phyloP scores from a whole-genome alignment of 2,888 invertebrate genomes.

The Trissonchulus sp. region DNA sequence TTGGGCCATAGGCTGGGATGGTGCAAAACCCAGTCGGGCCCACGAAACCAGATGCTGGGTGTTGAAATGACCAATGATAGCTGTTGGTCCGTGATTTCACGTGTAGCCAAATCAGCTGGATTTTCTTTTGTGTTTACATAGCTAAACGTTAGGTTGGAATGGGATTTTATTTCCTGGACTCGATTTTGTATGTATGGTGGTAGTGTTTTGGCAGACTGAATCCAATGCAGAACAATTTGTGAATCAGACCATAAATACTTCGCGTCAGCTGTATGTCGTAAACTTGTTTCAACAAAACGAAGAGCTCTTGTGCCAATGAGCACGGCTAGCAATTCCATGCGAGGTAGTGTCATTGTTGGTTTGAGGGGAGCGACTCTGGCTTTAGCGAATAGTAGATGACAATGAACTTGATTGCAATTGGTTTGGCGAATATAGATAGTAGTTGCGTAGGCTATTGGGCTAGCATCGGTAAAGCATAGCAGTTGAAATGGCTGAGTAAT shows the following conservation, averaged over 20 bases:
- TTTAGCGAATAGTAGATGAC: slow-evolving; percentile 8
- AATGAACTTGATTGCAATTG: neutral
- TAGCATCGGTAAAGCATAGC: neutral
- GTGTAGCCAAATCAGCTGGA: slow-evolving; percentile 4
- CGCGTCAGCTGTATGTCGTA: neutral
- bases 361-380: neutral
- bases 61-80: neutral
- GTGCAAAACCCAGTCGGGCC: neutral
- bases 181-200: neutral
- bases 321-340: slow-evolving; percentile 7
- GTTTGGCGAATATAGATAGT: neutral
- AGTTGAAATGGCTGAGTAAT: neutral
- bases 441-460: neutral
- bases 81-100: neutral
- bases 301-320: slow-evolving; percentile 1
- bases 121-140: neutral
- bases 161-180: neutral
- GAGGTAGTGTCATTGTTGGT: slow-evolving; percentile 6
- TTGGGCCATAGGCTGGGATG: neutral
- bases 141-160: neutral
- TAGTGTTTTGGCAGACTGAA: neutral
- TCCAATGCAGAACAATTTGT: slow-evolving; percentile 16
- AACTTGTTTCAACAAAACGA: neutral
- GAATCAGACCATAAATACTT: slow-evolving; percentile 16
- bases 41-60: neutral